Evolutionary conservation across 2,113 vertebrate species (phyloP), one percentile per base, ranked within the genome.

Genomic region (Oryzias woworae): DNA sequence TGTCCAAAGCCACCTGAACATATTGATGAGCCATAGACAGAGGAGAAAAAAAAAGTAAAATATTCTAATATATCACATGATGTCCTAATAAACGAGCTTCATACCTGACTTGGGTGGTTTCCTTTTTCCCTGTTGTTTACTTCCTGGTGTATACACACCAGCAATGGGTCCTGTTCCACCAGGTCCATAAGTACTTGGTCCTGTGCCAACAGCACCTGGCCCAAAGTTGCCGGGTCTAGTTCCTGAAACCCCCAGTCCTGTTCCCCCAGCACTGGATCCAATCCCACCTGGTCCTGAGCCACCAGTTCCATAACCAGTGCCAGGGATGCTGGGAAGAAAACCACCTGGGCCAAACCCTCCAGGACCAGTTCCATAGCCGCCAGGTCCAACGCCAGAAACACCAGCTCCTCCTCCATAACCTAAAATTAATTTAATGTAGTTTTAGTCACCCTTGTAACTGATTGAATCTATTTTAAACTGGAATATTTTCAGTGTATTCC

Each of bases 101-200:
- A 5, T 72, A 88, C 86, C 86, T 77, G 82, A 68, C 80, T 86
- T 88, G 0, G 76, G 56, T 17, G 76, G 76, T 54, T 88, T 88
- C 61, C 82, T 78, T 57, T 15, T 23, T 1, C 69, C 79, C 7
- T 64, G 48, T 73, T 64, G 75, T 75, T 76, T 77, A 62, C 84
- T 62, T 62, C 71, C 82, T 61, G 64, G 18, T 17, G 62, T 22
- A 47, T 47, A 64, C 22, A 54, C 78, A 62, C 69, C 75, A 69
- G 68, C 60, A 57, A 31, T 14, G 5, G 48, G 4, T 24, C 75
- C 85, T 53, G 69, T 51, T 44, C 80, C 85, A 70, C 73, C 78
- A 23, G 66, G 63, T 52, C 76, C 84, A 73, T 57, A 82, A 15
- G 70, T 28, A 1, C 71, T 66, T 22, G 51, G 41, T 52, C 86